Conservation (phyloP, 2,113 vertebrate genomes). For the human region GRCh38 chr21:35330001-35330500, state of each 20-base stretch:
- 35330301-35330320: not conserved
- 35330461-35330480: constrained; percentile 72
- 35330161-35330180: constrained; percentile 60
- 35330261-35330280: not conserved
- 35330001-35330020: not conserved
- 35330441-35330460: constrained; percentile 59
- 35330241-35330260: constrained; percentile 27
- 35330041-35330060: constrained; percentile 46
- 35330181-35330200: constrained; percentile 39
- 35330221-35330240: not conserved
- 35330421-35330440: constrained; percentile 32
- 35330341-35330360: constrained; percentile 54
- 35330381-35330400: constrained; percentile 75
- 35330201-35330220: constrained; percentile 43
- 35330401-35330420: constrained; percentile 71
- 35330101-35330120: constrained; percentile 39
- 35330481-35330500: constrained; percentile 74
- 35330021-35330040: not conserved
- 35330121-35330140: constrained; percentile 37
- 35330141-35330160: constrained; percentile 64
- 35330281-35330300: not conserved
- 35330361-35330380: constrained; percentile 70
- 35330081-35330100: constrained; percentile 18
- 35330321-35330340: constrained; percentile 18
- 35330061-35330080: constrained; percentile 62